A percentile compares a stretch with the other conserved stretches of the same genome.
phyloP scores from a whole-genome alignment of 2,888 invertebrate genomes.

The Pasiphila rectangulata region DNA sequence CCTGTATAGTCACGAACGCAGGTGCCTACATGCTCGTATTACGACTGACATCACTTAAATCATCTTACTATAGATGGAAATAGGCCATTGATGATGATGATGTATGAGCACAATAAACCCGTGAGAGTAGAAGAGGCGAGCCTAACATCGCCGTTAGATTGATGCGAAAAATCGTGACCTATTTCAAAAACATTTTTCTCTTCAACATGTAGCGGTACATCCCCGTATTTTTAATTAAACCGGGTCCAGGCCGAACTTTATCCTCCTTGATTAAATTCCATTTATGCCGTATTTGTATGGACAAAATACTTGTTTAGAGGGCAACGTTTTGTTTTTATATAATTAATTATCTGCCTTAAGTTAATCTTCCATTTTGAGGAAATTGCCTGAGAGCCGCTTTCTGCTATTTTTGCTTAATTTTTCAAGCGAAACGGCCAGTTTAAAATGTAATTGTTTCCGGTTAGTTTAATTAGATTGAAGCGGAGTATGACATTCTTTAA shows the following conservation, averaged over 20 bases:
- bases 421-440: constrained; percentile 16
- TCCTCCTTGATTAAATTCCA: constrained; percentile 43
- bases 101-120: too few relatives aligned
- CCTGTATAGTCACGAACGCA: too few relatives aligned
- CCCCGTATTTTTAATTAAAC: constrained; percentile 42
- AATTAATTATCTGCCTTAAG: constrained; percentile 34
- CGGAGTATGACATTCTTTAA: too few relatives aligned
- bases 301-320: constrained; percentile 30
- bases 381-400: constrained; percentile 23
- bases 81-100: too few relatives aligned
- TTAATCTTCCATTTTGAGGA: constrained; percentile 28
- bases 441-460: constrained; percentile 8
- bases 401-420: constrained; percentile 23
- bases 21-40: too few relatives aligned
- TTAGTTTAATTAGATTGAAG: constrained; percentile 18
- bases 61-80: too few relatives aligned
- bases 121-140: neutral
- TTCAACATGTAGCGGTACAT: constrained; percentile 32
- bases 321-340: constrained; percentile 34
- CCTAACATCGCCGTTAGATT: neutral
- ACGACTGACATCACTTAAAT: too few relatives aligned
- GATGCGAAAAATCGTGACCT: constrained; percentile 6
- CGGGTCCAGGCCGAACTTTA: constrained; percentile 28
- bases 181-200: constrained; percentile 27
- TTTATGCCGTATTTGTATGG: constrained; percentile 36